Base-by-base conservation (phyloP, 2,888 invertebrate species). In the Embidobia sp. region DNA sequence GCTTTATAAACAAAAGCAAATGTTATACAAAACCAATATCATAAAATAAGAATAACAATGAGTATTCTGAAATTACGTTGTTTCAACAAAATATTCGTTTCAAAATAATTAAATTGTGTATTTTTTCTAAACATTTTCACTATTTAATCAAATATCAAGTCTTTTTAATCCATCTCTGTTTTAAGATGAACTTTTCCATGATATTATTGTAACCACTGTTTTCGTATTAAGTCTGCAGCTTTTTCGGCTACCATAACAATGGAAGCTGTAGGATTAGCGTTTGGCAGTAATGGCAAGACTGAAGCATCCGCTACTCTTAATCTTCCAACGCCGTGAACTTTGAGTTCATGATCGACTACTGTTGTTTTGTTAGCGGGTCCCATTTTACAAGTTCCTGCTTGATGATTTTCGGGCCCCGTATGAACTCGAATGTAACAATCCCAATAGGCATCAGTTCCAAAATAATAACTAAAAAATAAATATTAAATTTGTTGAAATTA, bases 181-280 rank as follows among this genome's bases (percentile, higher is more conserved):
- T 8, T 29, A 29, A 29, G 29, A 5, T 22, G 6, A 22, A 22
- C 3, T n/a, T n/a, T n/a, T n/a, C n/a, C n/a, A n/a, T n/a, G n/a
- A n/a, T n/a, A 22, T 22, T 22, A 22, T 35, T 19, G 11, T 16
- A 35, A 7, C 93, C 93, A 93, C 51, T 90, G 88, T 29, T 85
- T 84, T 79, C 91, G 92, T 51, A 94, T 92, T 86, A 93, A 90
- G 84, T 93, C 94, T 0, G 94, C 91, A 1, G 92, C 94, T 81
- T 94, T 94, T 88, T 95, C 95, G 0, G 93, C 94, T 22, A 94
- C 92, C 94, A 94, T 94, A 33, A 94, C 92, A 0, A 93, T 92
- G 2, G 93, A 93, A 0, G 93, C 94, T 57, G 92, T 92, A 0
- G 94, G 94, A 86, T 94, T 94, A 0, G 93, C 92, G 5, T 92